These are phyloP conservation scores for Carassius carassius DNA, from an alignment of 2,113 vertebrate species.

Conservation along the genomic window DNA sequence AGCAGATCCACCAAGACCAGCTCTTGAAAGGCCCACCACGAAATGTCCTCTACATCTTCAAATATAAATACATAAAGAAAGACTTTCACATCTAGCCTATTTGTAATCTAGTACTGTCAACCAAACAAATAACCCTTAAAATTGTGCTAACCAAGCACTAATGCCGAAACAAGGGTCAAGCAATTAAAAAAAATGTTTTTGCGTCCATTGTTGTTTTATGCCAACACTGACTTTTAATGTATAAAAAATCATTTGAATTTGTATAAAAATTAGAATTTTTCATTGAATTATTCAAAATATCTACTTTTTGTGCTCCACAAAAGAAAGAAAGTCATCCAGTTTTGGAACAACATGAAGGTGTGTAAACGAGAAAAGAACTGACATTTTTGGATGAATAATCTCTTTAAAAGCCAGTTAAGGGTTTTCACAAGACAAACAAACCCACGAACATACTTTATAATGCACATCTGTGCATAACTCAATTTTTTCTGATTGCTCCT, in stretches of 20 bases:
- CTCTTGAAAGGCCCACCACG: background rate
- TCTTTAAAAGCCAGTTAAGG: background rate
- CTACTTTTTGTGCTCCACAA: too few relatives aligned
- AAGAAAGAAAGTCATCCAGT: background rate
- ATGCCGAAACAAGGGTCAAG: too few relatives aligned
- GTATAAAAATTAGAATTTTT: too few relatives aligned
- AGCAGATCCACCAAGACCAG: background rate
- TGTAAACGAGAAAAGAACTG: background rate
- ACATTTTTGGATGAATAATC: background rate
- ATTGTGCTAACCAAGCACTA: too few relatives aligned
- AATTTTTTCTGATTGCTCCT: background rate
- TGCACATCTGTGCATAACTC: background rate
- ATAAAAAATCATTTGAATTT: background rate
- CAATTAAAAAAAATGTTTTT: too few relatives aligned
- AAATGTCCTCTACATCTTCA: background rate
- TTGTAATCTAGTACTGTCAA: background rate
- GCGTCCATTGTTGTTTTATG: too few relatives aligned
- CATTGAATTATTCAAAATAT: background rate
- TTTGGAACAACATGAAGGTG: background rate
- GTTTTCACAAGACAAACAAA: too few relatives aligned
- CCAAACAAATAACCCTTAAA: background rate
- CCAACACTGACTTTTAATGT: background rate
- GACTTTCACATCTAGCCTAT: too few relatives aligned
- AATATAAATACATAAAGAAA: background rate
- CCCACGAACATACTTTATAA: background rate